phyloP scores from a whole-genome alignment of 2,888 invertebrate species.

The Coleophora deauratella region DNA sequence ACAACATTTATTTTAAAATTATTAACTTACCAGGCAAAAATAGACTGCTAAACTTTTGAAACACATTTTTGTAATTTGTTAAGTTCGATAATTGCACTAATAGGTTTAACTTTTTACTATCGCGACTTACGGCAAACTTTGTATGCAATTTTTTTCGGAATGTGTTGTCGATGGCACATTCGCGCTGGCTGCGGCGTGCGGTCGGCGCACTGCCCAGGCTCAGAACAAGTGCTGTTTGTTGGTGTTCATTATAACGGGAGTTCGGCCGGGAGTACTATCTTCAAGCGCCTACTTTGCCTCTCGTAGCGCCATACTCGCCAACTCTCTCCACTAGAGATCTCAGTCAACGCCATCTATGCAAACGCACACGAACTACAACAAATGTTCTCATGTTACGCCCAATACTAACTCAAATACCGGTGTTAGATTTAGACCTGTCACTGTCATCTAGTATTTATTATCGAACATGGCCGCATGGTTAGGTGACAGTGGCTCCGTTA shows the following conservation, averaged over 20 bases:
- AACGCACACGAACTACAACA: background rate
- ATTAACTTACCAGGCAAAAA: constrained; percentile 53
- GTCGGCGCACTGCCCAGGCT: constrained; percentile 70
- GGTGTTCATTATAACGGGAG: constrained; percentile 66
- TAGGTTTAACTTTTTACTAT: constrained; percentile 26
- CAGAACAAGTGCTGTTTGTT: constrained; percentile 58
- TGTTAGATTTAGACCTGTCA: constrained; percentile 5
- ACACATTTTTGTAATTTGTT: constrained; percentile 45
- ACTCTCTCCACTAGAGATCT: constrained; percentile 25
- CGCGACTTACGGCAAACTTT: constrained; percentile 41
- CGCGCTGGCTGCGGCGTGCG: constrained; percentile 68
- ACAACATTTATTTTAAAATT: constrained; percentile 6
- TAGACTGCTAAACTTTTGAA: constrained; percentile 42
- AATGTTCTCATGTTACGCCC: constrained; percentile 16
- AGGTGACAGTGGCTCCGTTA: constrained; percentile 39
- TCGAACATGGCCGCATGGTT: constrained; percentile 63
- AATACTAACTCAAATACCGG: constrained; percentile 1
- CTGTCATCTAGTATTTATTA: constrained; percentile 23
- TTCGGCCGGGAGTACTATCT: constrained; percentile 59
- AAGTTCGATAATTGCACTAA: constrained; percentile 35
- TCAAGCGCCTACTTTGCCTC: constrained; percentile 43
- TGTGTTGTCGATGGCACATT: constrained; percentile 64
- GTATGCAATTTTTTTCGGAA: constrained; percentile 53
- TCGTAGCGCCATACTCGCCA: constrained; percentile 28
- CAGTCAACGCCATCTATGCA: constrained; percentile 48